These are phyloP conservation scores for Scomber scombrus DNA, from an alignment of 2,113 vertebrate species.

Conservation along the genomic window DNA sequence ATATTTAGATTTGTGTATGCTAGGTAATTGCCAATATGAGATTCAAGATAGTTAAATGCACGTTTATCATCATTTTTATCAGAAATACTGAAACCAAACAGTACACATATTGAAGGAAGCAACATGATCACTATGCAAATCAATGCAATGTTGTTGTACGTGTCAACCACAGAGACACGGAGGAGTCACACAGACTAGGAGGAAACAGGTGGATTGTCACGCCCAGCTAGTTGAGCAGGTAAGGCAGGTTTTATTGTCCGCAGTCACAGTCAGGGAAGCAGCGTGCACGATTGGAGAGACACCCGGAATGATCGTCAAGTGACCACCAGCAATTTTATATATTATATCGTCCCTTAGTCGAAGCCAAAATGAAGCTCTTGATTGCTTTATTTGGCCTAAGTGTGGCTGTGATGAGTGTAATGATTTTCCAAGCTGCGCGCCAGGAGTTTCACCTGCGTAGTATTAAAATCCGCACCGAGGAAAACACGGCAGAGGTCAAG, in stretches of 20 bases:
- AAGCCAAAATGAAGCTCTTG: conserved; percentile 59
- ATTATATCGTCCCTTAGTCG: background rate
- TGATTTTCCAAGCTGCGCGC: conserved; percentile 62
- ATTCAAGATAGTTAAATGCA: too few species aligned
- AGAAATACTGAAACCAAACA: background rate
- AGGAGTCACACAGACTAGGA: background rate
- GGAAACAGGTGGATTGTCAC: conserved; percentile 20
- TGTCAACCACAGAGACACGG: background rate
- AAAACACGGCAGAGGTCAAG: conserved; percentile 16
- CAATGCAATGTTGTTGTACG: background rate
- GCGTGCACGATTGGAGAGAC: background rate
- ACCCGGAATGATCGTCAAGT: conserved; percentile 19
- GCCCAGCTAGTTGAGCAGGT: conserved; percentile 61
- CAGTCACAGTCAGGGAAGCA: background rate
- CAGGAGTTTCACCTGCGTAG: conserved; percentile 70
- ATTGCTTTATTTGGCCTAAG: conserved; percentile 22
- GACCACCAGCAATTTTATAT: background rate
- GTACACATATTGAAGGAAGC: too few species aligned
- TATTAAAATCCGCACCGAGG: background rate
- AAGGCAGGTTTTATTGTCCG: background rate
- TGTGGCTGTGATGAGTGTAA: conserved; percentile 32
- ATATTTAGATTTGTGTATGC: too few species aligned
- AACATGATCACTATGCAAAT: background rate
- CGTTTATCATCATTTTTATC: background rate
- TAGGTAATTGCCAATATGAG: too few species aligned